Evolutionary conservation across 2,888 invertebrate genomes (phyloP).

Genomic region (Brachyptera putata): DNA sequence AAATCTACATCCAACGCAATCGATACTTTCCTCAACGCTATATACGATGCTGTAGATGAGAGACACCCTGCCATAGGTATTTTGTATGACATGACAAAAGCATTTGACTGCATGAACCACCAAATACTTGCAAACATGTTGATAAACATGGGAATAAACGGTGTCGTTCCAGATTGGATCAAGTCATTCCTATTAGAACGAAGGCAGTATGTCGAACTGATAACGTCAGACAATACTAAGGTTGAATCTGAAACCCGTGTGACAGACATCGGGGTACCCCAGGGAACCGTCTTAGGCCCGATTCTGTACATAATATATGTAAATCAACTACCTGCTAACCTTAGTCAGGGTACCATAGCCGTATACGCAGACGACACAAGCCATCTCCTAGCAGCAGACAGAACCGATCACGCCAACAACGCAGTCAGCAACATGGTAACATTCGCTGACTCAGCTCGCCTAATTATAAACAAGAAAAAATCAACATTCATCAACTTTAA

Average conservation of each 20-base stretch:
- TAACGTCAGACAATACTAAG: neutral
- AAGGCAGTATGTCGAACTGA: slow-evolving; percentile 5
- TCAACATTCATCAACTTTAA: neutral
- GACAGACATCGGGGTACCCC: slow-evolving; percentile 6
- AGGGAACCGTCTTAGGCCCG: slow-evolving; percentile 7
- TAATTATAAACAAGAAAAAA: no score
- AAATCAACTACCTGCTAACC: slow-evolving; percentile 1
- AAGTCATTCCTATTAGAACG: neutral
- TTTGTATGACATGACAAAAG: slow-evolving; percentile 4
- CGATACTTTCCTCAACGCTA: neutral
- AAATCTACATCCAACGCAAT: slow-evolving; percentile 19
- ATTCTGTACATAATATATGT: neutral
- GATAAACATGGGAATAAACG: neutral
- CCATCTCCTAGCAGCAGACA: neutral
- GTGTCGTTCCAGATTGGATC: neutral
- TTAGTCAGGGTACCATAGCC: neutral
- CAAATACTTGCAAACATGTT: neutral
- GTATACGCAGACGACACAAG: slow-evolving; percentile 6
- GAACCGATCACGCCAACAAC: no score
- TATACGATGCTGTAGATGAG: no score
- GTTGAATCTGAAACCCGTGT: slow-evolving; percentile 3
- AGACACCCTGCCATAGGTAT: neutral
- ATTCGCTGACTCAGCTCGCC: slow-evolving; percentile 2
- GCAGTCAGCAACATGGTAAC: no score
- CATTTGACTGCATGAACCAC: slow-evolving; percentile 7